Percentiles rank a stretch among this genome's conserved stretches.
Evolutionary conservation across 2,888 invertebrate species (phyloP).

Genomic region (Scaptomyza cyrtandrae): DNA sequence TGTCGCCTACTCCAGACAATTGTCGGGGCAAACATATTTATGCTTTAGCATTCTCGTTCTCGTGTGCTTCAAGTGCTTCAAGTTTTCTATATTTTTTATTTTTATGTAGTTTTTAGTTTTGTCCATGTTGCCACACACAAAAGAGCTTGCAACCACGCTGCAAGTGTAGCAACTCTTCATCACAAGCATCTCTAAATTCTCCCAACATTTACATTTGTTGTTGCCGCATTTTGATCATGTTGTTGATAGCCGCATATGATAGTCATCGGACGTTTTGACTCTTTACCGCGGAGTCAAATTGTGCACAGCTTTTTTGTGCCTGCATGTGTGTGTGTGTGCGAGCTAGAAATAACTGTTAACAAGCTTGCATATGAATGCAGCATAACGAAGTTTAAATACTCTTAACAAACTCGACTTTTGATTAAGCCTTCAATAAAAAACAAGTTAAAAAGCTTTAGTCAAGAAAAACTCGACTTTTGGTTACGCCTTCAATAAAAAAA

Average conservation of each 20-base stretch:
- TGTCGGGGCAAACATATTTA: constrained; percentile 69
- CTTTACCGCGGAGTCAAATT: constrained; percentile 46
- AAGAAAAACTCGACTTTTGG: no score
- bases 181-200: constrained; percentile 16
- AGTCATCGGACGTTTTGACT: constrained; percentile 64
- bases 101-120: constrained; percentile 39
- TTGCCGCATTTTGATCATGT: constrained; percentile 74
- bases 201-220: constrained; percentile 15
- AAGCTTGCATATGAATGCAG: no score
- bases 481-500: no score
- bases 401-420: no score
- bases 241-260: constrained; percentile 76
- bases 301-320: constrained; percentile 22
- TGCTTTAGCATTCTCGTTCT: constrained; percentile 56
- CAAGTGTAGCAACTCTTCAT: constrained; percentile 66
- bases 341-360: no score
- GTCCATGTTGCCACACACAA: constrained; percentile 31
- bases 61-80: constrained; percentile 51
- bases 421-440: no score
- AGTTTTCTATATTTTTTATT: constrained; percentile 20
- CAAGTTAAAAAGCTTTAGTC: no score
- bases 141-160: constrained; percentile 70
- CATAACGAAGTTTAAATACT: no score
- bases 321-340: neutral
- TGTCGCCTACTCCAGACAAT: constrained; percentile 62